Evolutionary conservation across 2,797 vertebrate genomes (phyloP).

Genomic region (Eurystomus glaucurus): DNA sequence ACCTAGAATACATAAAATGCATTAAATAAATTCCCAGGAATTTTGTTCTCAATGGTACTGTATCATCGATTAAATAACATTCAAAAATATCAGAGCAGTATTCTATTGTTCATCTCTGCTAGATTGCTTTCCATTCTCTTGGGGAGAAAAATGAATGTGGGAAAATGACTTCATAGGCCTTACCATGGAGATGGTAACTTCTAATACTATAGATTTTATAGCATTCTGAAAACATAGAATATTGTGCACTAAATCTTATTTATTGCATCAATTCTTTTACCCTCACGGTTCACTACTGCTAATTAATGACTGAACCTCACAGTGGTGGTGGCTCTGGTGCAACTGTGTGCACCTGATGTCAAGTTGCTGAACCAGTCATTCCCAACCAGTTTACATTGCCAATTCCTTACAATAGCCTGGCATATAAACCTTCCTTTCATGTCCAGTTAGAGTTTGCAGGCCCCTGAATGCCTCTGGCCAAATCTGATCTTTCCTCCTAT

Average conservation of each 20-base stretch:
- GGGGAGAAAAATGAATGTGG: not conserved
- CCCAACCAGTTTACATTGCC: not conserved
- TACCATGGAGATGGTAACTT: not conserved
- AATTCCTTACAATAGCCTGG: not conserved
- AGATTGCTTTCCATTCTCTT: not conserved
- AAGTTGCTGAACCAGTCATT: conserved; percentile 14
- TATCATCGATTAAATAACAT: conserved; percentile 41
- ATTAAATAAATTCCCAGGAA: conserved; percentile 56
- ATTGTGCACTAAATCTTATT: conserved; percentile 37
- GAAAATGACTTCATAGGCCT: conserved; percentile 47
- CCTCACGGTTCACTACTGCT: conserved; percentile 8
- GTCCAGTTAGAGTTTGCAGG: not conserved
- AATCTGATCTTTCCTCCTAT: not conserved
- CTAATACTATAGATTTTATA: conserved; percentile 39
- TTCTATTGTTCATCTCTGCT: conserved; percentile 8
- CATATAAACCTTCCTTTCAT: not conserved
- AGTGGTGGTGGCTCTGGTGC: conserved; percentile 14
- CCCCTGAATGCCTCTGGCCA: not conserved
- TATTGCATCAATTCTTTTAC: conserved; percentile 41
- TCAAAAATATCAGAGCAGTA: not conserved
- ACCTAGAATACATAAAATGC: conserved; percentile 86
- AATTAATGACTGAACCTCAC: conserved; percentile 24
- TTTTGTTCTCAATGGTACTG: conserved; percentile 10
- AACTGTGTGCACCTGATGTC: not conserved
- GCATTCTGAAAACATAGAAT: conserved; percentile 42